These are phyloP conservation scores for Lontra canadensis DNA, from an alignment of 2,113 vertebrate genomes.

Conservation along the genomic window DNA sequence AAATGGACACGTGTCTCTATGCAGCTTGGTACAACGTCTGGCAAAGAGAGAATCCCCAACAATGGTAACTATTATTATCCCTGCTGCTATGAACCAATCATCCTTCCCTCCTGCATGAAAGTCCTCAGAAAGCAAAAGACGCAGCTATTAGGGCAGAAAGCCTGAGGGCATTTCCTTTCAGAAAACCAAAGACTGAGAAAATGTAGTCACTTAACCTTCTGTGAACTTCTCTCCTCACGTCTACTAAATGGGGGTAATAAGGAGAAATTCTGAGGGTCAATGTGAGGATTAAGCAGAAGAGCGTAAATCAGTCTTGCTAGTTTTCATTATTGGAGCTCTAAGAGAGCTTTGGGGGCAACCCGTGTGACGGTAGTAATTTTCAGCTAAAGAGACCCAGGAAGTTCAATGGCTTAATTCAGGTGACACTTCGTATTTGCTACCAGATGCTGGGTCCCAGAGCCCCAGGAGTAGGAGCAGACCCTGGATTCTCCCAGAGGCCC, in stretches of 20 bases:
- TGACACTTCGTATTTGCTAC: background rate
- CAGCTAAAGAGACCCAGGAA: background rate
- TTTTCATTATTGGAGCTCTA: background rate
- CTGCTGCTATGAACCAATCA: background rate
- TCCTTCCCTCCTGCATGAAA: background rate
- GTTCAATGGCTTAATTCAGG: background rate
- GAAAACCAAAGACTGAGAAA: conserved; percentile 43
- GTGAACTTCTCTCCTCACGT: conserved; percentile 26
- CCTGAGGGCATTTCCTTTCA: conserved; percentile 24
- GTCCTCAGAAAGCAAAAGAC: background rate
- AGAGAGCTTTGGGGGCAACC: background rate
- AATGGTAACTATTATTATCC: background rate
- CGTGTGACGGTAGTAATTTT: background rate
- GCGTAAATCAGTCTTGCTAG: background rate
- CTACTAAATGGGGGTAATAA: conserved; percentile 58
- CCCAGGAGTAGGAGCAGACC: background rate
- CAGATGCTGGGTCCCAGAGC: background rate
- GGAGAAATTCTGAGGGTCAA: background rate
- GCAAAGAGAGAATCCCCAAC: background rate
- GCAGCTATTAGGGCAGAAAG: conserved; percentile 4
- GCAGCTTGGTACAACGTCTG: background rate
- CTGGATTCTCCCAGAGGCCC: background rate
- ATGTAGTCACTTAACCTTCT: conserved; percentile 37
- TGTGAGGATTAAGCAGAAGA: background rate
- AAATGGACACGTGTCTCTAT: background rate